Evolutionary conservation across 2,888 invertebrate species (phyloP).

Genomic region (Rhagonycha lutea): DNA sequence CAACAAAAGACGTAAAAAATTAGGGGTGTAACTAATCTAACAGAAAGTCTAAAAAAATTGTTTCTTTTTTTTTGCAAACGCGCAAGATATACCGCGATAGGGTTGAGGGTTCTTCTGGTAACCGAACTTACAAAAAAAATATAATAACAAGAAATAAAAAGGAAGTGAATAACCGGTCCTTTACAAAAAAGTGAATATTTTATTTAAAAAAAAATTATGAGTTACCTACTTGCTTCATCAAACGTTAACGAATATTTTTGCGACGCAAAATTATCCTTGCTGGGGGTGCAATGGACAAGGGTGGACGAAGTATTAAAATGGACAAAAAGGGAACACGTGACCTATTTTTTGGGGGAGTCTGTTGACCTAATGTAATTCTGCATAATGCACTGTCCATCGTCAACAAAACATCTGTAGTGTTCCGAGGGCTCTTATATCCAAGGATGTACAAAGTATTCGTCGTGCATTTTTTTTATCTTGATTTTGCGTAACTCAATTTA

Average conservation of each 20-base stretch:
- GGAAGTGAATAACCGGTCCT: neutral
- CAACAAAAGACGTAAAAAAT: conserved; percentile 17
- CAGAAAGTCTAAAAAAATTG: conserved; percentile 27
- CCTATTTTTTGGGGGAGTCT: conserved; percentile 48
- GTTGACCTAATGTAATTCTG: conserved; percentile 46
- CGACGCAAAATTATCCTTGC: conserved; percentile 29
- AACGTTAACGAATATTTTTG: neutral
- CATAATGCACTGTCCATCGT: conserved; percentile 50
- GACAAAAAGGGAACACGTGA: conserved; percentile 55
- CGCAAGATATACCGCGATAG: conserved; percentile 42
- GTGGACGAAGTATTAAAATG: conserved; percentile 51
- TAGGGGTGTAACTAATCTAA: conserved; percentile 10
- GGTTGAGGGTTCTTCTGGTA: conserved; percentile 28
- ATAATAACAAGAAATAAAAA: neutral
- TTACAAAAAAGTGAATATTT: neutral
- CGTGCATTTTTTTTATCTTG: neutral
- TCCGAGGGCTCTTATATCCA: conserved; percentile 27
- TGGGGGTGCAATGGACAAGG: conserved; percentile 48
- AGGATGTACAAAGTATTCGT: conserved; percentile 39
- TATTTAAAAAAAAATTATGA: neutral
- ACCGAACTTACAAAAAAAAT: conserved; percentile 21
- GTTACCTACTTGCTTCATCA: neutral
- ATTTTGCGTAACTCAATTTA: no score
- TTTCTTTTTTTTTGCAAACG: conserved; percentile 38
- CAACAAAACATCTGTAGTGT: conserved; percentile 37